phyloP scores from a whole-genome alignment of 2,888 invertebrate genomes.

The Drosophila setosimentum region DNA sequence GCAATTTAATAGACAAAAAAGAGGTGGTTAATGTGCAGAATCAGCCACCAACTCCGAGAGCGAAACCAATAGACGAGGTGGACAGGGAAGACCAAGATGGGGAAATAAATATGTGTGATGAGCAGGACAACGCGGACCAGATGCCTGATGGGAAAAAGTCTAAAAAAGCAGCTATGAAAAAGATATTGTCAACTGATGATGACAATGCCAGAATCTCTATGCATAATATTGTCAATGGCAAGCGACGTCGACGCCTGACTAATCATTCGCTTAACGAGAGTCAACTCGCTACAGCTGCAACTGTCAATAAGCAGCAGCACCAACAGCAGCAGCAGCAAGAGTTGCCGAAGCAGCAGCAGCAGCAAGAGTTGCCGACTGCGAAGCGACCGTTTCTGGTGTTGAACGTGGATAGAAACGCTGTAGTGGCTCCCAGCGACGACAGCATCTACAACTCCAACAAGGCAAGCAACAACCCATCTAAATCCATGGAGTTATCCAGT shows the following conservation, averaged over 20 bases:
- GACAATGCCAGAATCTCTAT: not conserved
- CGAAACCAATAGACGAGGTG: not conserved
- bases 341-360: not conserved
- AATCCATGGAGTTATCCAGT: not conserved
- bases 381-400: not conserved
- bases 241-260: not conserved
- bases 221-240: not conserved
- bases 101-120: too few species aligned
- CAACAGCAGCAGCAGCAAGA: too few species aligned
- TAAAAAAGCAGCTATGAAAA: not conserved
- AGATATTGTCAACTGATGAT: not conserved
- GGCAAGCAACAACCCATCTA: not conserved
- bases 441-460: not conserved
- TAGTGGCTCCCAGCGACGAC: not conserved
- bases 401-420: too few species aligned
- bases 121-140: too few species aligned
- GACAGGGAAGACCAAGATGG: too few species aligned
- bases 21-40: too few species aligned
- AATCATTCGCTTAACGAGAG: not conserved
- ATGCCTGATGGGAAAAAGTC: too few species aligned
- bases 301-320: not conserved
- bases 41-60: too few species aligned
- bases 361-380: not conserved
- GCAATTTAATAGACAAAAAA: too few species aligned
- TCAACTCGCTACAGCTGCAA: not conserved